Evolutionary conservation across 2,797 vertebrate species (phyloP), one percentile per base, ranked within the genome.

Genomic region (Limnodromus scolopaceus): DNA sequence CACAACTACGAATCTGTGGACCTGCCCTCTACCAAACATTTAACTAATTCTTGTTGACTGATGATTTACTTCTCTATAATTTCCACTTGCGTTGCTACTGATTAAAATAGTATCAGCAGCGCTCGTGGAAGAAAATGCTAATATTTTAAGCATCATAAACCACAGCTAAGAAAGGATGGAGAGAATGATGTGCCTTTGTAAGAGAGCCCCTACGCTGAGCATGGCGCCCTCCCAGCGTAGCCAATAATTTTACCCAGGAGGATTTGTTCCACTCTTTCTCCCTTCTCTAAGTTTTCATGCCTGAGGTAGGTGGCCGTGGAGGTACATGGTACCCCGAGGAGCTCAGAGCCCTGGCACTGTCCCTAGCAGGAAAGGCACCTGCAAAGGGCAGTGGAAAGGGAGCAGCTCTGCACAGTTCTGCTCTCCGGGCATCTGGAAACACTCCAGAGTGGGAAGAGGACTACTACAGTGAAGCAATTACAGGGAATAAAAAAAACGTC

Each of bases 401-500:
- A 57, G 25, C 19, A 28, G 45, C 34, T 80, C 38, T 87, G 43
- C 1, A 1, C 0, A 1, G 4, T 34, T 89, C 48, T 77, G 70
- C 77, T 89, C 46, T 51, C 25, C 34, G 2, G 20, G 53, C 34
- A 84, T 30, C 57, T 75, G 46, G 57, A 84, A 91, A 48, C 38
- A 27, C 32, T n/a, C 46, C 5, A 0, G 87, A 80, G 14, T 36
- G 18, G 16, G 39, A 27, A 66, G 13, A 20, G 13, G 75, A 64
- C 6, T 20, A 58, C 6, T 49, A 38, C 92, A 83, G 22, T 10
- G 65, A 93, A 65, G 2, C 5, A 87, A 76, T 16, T 23, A 60
- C 6, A 75, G 41, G 24, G 57, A 34, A 51, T 51, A 17, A 79
- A n/a, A 57, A 58, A 77, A 38, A 0, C 0, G 0, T 19, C 10